A percentile compares a stretch with the other conserved stretches of the same genome.
These are phyloP conservation scores for Meteorus sp. DNA, from an alignment of 1,140 invertebrate genomes.

Conservation along the genomic window DNA sequence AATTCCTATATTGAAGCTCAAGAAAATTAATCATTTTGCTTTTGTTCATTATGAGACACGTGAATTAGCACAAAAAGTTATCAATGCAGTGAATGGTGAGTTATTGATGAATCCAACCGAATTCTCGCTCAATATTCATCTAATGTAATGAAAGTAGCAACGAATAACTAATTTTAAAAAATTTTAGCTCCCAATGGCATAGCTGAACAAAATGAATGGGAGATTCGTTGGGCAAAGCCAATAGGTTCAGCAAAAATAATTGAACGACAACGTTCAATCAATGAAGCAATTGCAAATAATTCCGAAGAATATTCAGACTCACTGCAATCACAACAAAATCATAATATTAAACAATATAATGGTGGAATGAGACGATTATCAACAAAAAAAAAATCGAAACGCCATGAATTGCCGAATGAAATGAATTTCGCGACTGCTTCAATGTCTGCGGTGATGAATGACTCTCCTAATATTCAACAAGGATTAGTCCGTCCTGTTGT, in stretches of 20 bases:
- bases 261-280: slow-evolving; percentile 47
- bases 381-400: slow-evolving; percentile 10
- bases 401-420: background rate
- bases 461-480: background rate
- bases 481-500: background rate
- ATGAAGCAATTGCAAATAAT: slow-evolving; percentile 37
- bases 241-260: slow-evolving; percentile 45
- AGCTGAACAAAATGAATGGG: slow-evolving; percentile 45
- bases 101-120: too few relatives aligned
- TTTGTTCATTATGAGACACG: slow-evolving; percentile 55
- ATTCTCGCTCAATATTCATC: too few relatives aligned
- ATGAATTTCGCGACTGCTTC: background rate
- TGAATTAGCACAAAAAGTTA: slow-evolving; percentile 42
- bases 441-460: background rate
- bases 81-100: slow-evolving; percentile 48
- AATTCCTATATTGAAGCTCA: slow-evolving; percentile 51
- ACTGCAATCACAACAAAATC: slow-evolving; percentile 1
- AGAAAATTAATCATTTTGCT: slow-evolving; percentile 58
- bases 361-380: background rate
- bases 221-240: slow-evolving; percentile 54
- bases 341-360: slow-evolving; percentile 9
- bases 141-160: slow-evolving; percentile 14
- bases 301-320: too few relatives aligned
- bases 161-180: slow-evolving; percentile 7
- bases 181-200: slow-evolving; percentile 38